A percentile compares a stretch with the other conserved stretches of the same genome.
phyloP scores from a whole-genome alignment of 2,797 vertebrate genomes.

The Pangasius sanitwongsei region DNA sequence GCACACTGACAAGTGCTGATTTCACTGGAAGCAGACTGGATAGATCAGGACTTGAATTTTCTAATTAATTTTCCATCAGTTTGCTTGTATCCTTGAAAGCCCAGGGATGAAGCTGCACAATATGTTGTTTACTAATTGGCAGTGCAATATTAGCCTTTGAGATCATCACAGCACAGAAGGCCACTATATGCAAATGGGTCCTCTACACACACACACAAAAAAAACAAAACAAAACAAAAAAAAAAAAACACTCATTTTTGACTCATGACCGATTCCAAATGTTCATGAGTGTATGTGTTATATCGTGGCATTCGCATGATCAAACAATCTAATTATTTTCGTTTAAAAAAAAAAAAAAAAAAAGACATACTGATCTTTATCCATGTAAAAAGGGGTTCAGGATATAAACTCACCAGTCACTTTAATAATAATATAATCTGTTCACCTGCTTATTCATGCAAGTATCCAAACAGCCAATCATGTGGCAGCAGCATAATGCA shows the following conservation, averaged over 20 bases:
- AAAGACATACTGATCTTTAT: neutral
- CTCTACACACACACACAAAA: neutral
- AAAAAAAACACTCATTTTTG: neutral
- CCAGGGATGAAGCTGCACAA: slow-evolving; percentile 11
- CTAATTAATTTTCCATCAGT: slow-evolving; percentile 2
- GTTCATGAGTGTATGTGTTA: neutral
- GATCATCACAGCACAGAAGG: slow-evolving; percentile 22
- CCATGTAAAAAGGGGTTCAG: neutral
- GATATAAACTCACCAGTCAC: neutral
- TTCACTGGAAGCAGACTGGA: neutral
- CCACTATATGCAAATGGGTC: slow-evolving; percentile 23
- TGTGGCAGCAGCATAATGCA: neutral
- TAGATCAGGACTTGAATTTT: neutral
- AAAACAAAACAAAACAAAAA: too few species aligned
- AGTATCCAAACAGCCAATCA: neutral
- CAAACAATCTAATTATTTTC: neutral
- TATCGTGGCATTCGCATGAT: neutral
- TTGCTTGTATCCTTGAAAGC: neutral
- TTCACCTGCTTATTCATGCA: neutral
- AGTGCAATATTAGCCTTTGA: slow-evolving; percentile 13
- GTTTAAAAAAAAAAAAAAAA: neutral
- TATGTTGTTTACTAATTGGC: slow-evolving; percentile 27
- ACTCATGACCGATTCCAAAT: slow-evolving; percentile 10
- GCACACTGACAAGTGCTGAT: neutral
- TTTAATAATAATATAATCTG: neutral